Conservation (phyloP, 2,113 vertebrate genomes). For the Conger conger region DNA sequence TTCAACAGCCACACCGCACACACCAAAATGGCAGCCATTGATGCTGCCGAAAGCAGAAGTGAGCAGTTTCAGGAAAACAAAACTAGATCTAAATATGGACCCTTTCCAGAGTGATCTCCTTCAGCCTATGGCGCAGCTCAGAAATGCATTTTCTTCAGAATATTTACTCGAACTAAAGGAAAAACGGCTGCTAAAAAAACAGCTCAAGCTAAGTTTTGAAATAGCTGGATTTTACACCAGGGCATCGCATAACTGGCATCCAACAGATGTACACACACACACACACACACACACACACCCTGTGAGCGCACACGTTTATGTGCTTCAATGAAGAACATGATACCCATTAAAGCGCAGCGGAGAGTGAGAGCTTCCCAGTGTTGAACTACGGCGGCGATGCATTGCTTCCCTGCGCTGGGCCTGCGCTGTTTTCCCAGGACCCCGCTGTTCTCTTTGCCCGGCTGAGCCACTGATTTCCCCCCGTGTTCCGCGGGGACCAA, state of each 20-base stretch:
- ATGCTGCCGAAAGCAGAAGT: slow-evolving; percentile 77
- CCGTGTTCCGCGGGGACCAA: slow-evolving; percentile 22
- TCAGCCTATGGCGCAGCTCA: slow-evolving; percentile 31
- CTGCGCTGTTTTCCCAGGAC: not conserved
- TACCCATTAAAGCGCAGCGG: not conserved
- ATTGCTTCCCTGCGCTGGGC: not conserved
- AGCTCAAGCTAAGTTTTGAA: no score
- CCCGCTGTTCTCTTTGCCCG: not conserved
- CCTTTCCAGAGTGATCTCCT: slow-evolving; percentile 58
- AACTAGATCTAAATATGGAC: slow-evolving; percentile 54
- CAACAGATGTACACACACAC: not conserved
- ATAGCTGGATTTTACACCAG: no score
- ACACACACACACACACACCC: not conserved
- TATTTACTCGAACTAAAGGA: not conserved
- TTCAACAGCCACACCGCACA: slow-evolving; percentile 66
- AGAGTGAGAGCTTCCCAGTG: not conserved
- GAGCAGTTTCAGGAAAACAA: slow-evolving; percentile 74
- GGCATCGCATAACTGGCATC: not conserved
- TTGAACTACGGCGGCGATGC: not conserved
- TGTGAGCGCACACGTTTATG: not conserved
- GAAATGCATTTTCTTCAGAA: slow-evolving; percentile 17
- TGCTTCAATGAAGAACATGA: no score
- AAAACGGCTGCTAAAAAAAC: no score
- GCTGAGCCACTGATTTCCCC: slow-evolving; percentile 37
- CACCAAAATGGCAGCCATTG: slow-evolving; percentile 61